Evolutionary conservation across 2,888 invertebrate genomes (phyloP).

Genomic region (Acronicta leporina): DNA sequence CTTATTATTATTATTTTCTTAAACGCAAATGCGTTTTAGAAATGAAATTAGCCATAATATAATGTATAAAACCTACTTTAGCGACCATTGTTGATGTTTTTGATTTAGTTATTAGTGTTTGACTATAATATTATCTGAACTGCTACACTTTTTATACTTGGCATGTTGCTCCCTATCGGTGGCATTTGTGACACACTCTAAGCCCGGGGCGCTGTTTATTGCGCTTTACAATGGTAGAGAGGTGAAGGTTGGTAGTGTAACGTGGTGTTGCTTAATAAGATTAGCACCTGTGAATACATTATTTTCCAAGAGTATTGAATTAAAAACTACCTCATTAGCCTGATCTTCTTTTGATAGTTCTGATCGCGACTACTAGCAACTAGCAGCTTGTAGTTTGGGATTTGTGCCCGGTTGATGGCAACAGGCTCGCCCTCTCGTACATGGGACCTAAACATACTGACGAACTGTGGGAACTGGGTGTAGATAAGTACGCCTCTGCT

Average conservation of each 20-base stretch:
- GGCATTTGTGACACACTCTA: not conserved
- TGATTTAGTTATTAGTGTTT: not conserved
- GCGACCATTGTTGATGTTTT: not conserved
- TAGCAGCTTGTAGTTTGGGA: no score
- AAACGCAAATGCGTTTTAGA: not conserved
- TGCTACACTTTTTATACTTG: not conserved
- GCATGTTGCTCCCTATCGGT: not conserved
- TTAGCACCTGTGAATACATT: not conserved
- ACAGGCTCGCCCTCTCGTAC: no score
- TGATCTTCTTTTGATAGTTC: no score
- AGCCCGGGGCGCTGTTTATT: not conserved
- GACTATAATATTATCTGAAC: not conserved
- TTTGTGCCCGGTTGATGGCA: no score
- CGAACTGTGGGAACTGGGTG: no score
- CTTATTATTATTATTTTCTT: no score
- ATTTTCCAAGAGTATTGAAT: no score
- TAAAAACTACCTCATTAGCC: no score
- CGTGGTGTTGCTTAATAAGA: not conserved
- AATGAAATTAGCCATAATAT: no score
- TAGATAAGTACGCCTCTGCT: no score
- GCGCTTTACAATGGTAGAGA: not conserved
- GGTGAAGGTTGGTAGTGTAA: not conserved
- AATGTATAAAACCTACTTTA: not conserved
- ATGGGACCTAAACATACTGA: no score
- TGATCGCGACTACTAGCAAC: no score